A percentile compares a stretch with the other conserved stretches of the same genome.
phyloP scores from a whole-genome alignment of 2,797 vertebrate genomes.

The Hylomyscus alleni region DNA sequence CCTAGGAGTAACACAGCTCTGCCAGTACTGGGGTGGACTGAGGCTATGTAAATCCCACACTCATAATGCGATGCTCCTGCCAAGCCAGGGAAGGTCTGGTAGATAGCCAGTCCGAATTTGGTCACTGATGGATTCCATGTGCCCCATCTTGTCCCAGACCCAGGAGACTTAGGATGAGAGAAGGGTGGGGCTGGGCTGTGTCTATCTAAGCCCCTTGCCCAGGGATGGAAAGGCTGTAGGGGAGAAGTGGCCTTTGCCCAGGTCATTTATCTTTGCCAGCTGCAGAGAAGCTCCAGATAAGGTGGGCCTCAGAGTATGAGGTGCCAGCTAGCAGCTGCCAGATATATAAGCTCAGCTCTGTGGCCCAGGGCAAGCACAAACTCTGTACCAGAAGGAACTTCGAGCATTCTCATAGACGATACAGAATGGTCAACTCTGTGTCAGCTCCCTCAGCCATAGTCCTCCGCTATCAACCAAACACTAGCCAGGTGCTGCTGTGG shows the following conservation, averaged over 20 bases:
- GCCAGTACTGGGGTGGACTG: background rate
- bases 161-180: background rate
- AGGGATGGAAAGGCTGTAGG: background rate
- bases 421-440: background rate
- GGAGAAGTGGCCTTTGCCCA: background rate
- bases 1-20: background rate
- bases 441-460: background rate
- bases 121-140: constrained; percentile 61
- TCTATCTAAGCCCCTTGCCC: background rate
- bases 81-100: constrained; percentile 27
- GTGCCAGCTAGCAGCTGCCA: background rate
- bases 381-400: background rate
- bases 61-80: background rate
- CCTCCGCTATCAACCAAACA: background rate
- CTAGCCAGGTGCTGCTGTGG: background rate
- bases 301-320: background rate
- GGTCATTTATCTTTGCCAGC: background rate
- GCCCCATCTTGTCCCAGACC: background rate
- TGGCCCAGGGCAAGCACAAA: background rate
- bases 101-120: constrained; percentile 33
- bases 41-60: background rate
- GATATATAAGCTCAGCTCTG: too few species aligned
- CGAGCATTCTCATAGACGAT: background rate
- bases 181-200: background rate
- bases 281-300: background rate